Evolutionary conservation across 1,140 invertebrate genomes (phyloP), one percentile per base, ranked within the genome.

Genomic region (Microplitis demolitor): DNA sequence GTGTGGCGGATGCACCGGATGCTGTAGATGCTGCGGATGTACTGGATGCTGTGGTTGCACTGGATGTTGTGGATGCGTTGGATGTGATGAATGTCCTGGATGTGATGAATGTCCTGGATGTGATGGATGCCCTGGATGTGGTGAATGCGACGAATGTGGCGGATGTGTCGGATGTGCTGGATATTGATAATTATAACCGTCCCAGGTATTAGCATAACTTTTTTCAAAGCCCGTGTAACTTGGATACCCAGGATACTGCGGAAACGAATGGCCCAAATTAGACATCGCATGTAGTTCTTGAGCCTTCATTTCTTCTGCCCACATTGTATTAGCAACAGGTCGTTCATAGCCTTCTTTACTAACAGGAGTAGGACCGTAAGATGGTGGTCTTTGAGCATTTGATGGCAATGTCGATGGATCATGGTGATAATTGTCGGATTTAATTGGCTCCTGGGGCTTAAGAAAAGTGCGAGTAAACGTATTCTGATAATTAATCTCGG

Each of bases 271-370:
- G 54, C 75, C 67, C 4, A 84, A 63, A n/a, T 82, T 78, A 0
- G 82, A 76, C 76, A 84, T 77, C 6, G 80, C 60, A 11, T 85
- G 84, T 14, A 85, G 83, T 69, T 86, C 85, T 64, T 83, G 81
- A 0, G 86, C 82, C 56, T 87, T 88, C 72, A 85, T 78, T 16
- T 87, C 84, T 31, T 85, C 82, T 34, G 79, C 68, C 84, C 83
- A 86, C 35, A 77, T 75, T 0, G 78, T 56, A 73, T 81, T 84
- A 8, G 77, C 81, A n/a, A 81, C 80, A 0, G 76, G 39, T 76
- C 81, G 83, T 13, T 77, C 80, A 0, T 73, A 54, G 31, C 67
- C 33, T 51, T 45, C 72, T 3, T 45, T 45, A 45, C 11, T 45
- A 45, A 45, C 39, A 9, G 39, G 6, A 5, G 39, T 2, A 13